These are phyloP conservation scores for Cryptotermes secundus DNA, from an alignment of 1,140 invertebrate species.

Conservation along the genomic window DNA sequence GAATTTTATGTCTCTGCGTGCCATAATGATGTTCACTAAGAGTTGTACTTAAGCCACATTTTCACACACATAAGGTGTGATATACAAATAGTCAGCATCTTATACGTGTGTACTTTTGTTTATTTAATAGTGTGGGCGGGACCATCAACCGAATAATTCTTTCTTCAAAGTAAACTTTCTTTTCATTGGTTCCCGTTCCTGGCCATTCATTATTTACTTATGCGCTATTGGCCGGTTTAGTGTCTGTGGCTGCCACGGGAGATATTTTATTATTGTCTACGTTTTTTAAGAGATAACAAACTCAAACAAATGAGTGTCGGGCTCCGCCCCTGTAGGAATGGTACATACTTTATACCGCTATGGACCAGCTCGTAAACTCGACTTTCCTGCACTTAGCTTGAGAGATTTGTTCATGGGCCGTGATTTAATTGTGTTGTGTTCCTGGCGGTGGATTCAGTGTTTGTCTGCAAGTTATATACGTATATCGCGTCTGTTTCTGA, in stretches of 20 bases:
- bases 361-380: background rate
- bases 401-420: background rate
- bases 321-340: conserved; percentile 8
- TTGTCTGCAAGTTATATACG: background rate
- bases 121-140: conserved; percentile 11
- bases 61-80: background rate
- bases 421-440: background rate
- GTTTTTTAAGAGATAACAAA: background rate
- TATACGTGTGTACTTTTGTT: conserved; percentile 10
- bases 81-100: conserved; percentile 1
- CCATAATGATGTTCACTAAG: too few species aligned
- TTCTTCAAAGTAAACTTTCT: conserved; percentile 13
- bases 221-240: background rate
- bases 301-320: conserved; percentile 4
- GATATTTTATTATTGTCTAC: conserved; percentile 15
- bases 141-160: background rate
- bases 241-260: background rate
- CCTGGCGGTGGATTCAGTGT: background rate
- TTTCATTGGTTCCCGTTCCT: background rate
- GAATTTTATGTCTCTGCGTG: too few species aligned
- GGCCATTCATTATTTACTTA: background rate
- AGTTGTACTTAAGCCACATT: background rate
- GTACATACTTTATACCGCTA: background rate
- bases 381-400: background rate
- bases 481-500: background rate